These are phyloP conservation scores for Drosophila nebulosa DNA, from an alignment of 1,140 invertebrate species.

Conservation along the genomic window DNA sequence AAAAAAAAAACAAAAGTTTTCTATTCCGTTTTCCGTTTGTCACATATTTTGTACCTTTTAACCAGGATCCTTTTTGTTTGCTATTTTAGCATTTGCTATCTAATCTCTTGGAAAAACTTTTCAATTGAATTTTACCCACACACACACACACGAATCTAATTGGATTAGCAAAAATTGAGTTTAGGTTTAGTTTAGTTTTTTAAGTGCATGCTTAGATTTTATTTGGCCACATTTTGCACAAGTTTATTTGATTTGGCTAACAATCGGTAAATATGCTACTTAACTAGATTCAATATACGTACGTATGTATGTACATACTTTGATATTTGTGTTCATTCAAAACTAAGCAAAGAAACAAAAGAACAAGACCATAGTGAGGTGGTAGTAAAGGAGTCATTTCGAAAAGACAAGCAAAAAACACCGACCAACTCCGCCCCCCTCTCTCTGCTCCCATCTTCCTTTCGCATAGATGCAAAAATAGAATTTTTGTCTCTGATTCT, in stretches of 20 bases:
- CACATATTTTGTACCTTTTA: background rate
- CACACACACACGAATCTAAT: background rate
- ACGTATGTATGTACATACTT: too few relatives aligned
- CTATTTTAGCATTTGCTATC: background rate
- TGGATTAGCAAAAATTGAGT: background rate
- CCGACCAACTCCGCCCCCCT: conserved; percentile 24
- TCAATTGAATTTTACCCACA: background rate
- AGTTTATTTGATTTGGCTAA: conserved; percentile 21
- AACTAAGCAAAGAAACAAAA: background rate
- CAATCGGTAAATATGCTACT: conserved; percentile 45
- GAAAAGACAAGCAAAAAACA: background rate
- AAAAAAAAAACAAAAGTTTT: background rate
- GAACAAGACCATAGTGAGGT: background rate
- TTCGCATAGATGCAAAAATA: conserved; percentile 71
- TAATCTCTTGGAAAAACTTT: background rate
- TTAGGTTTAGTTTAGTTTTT: background rate
- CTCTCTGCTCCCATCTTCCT: conserved; percentile 32
- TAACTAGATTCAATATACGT: conserved; percentile 31
- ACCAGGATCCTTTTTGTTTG: background rate
- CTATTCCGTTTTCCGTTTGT: background rate
- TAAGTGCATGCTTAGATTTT: conserved; percentile 6
- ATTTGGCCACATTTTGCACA: conserved; percentile 25
- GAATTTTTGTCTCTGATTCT: conserved; percentile 70
- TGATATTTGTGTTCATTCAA: conserved; percentile 6
- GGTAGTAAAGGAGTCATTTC: background rate